phyloP scores from a whole-genome alignment of 2,888 invertebrate species.

The Dynastes tityus region DNA sequence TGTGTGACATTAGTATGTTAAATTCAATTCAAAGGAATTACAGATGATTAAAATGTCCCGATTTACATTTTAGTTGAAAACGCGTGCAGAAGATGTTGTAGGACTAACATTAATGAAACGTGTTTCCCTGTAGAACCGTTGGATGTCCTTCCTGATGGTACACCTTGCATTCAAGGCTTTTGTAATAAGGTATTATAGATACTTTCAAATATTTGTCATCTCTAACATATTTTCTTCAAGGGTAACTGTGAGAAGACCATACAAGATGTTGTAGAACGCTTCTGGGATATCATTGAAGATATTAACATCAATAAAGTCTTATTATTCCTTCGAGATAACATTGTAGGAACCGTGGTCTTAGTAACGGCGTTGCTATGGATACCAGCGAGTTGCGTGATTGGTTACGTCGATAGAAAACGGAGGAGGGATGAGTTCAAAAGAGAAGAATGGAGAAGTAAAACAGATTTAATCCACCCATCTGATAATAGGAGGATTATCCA shows the following conservation, averaged over 20 bases:
- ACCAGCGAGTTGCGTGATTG: conserved; percentile 91
- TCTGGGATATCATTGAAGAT: conserved; percentile 98
- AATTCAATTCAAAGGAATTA: too few relatives aligned
- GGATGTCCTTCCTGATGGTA: conserved; percentile 93
- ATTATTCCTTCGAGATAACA: conserved; percentile 91
- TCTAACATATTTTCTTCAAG: conserved; percentile 69
- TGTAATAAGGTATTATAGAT: conserved; percentile 87
- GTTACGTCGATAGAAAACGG: conserved; percentile 86
- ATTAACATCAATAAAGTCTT: conserved; percentile 95
- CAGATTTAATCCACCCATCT: conserved; percentile 83
- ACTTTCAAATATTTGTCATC: background rate
- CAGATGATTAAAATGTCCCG: conserved; percentile 7
- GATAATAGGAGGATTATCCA: conserved; percentile 81
- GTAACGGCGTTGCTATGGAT: conserved; percentile 96
- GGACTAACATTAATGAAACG: conserved; percentile 91
- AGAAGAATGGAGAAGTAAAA: conserved; percentile 80
- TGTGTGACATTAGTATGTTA: conserved; percentile 91
- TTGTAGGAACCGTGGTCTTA: conserved; percentile 93
- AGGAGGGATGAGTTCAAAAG: conserved; percentile 81
- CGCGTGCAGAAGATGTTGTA: conserved; percentile 95
- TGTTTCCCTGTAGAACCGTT: conserved; percentile 92
- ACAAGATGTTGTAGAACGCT: conserved; percentile 94
- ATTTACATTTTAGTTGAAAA: conserved; percentile 79
- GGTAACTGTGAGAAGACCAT: conserved; percentile 95
- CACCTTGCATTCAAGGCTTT: conserved; percentile 97